Evolutionary conservation across 1,140 invertebrate species (phyloP).

Genomic region (Zaprionus africanus): DNA sequence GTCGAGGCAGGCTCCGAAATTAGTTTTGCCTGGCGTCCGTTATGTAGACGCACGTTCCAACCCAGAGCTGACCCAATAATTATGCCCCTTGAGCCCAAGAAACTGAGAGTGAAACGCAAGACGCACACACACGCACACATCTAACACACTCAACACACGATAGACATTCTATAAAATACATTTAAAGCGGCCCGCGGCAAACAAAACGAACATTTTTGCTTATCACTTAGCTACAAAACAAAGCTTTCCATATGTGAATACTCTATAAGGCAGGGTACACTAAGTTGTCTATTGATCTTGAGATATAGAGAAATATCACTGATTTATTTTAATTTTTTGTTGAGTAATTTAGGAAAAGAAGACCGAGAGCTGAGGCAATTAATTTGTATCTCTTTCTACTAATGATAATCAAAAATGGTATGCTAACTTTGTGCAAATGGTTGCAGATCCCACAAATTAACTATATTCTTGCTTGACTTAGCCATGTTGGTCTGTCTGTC

Average conservation of each 20-base stretch:
- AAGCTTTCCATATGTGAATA: conserved; percentile 54
- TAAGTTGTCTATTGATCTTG: neutral
- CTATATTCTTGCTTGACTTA: too few species aligned
- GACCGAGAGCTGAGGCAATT: too few species aligned
- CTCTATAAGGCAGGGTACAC: conserved; percentile 14
- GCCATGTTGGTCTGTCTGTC: too few species aligned
- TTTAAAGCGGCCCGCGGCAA: conserved; percentile 51
- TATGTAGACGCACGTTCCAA: conserved; percentile 43
- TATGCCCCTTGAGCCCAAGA: conserved; percentile 54
- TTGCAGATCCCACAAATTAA: too few species aligned
- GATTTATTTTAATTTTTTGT: neutral
- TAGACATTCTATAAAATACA: conserved; percentile 60
- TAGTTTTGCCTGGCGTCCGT: conserved; percentile 68
- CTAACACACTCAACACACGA: conserved; percentile 1
- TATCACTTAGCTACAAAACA: conserved; percentile 56
- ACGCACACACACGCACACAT: neutral
- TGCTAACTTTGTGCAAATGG: too few species aligned
- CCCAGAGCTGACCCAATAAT: conserved; percentile 76
- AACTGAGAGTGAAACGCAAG: conserved; percentile 76
- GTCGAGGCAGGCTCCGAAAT: conserved; percentile 58
- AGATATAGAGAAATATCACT: neutral
- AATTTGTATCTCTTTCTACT: too few species aligned
- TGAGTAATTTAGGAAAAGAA: too few species aligned
- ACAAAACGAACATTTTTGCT: conserved; percentile 59
- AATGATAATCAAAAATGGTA: too few species aligned